Conservation (phyloP, 2,797 vertebrate genomes). For the Sciurus vulgaris region DNA sequence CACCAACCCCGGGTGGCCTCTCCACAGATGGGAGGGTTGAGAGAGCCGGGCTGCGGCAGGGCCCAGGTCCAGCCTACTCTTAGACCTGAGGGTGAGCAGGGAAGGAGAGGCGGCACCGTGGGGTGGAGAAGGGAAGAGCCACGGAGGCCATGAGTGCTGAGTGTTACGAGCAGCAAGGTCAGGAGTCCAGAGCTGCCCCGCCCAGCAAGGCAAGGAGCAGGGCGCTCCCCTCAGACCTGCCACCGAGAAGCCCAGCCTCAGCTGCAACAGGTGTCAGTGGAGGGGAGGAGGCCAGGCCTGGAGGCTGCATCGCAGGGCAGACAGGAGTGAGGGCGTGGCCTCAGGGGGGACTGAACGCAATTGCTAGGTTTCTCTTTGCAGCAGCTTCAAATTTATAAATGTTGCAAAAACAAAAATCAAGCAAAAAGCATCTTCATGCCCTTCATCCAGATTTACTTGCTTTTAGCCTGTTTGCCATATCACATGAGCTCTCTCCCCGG, state of each 20-base stretch:
- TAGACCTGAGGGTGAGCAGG: not conserved
- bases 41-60: not conserved
- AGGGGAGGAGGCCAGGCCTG: too few relatives aligned
- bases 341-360: not conserved
- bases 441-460: not conserved
- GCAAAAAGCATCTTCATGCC: not conserved
- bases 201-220: too few relatives aligned
- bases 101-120: not conserved
- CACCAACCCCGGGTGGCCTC: not conserved
- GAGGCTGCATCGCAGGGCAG: too few relatives aligned
- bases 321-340: not conserved
- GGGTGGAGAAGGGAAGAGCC: not conserved
- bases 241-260: not conserved
- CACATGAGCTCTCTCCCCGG: not conserved
- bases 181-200: not conserved
- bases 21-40: not conserved
- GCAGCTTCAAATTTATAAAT: not conserved
- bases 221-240: fast-evolving
- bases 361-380: not conserved
- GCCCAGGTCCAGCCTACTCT: not conserved
- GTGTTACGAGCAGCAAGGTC: not conserved
- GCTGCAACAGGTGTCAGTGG: not conserved
- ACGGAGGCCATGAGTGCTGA: not conserved
- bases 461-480: not conserved
- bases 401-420: not conserved